Evolutionary conservation across 2,797 vertebrate species (phyloP).

Genomic region (Meriones psammophilus): DNA sequence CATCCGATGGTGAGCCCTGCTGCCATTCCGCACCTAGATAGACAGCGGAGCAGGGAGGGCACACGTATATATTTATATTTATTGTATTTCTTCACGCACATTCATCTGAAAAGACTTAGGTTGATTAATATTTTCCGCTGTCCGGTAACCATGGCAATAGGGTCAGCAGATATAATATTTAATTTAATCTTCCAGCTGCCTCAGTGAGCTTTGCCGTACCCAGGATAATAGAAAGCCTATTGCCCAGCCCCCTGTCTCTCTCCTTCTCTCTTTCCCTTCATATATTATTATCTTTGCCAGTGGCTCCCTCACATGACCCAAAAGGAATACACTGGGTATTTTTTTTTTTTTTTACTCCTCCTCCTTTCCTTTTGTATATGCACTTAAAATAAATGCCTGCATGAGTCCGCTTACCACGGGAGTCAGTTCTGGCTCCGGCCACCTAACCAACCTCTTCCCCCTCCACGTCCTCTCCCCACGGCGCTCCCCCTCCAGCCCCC

Average conservation of each 20-base stretch:
- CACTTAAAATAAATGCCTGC: slow-evolving; percentile 79
- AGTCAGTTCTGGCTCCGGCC: slow-evolving; percentile 79
- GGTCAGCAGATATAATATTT: slow-evolving; percentile 99
- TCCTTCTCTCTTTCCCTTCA: slow-evolving; percentile 87
- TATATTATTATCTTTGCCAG: slow-evolving; percentile 89
- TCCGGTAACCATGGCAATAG: slow-evolving; percentile 99
- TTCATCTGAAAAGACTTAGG: slow-evolving; percentile 92
- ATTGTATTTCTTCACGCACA: slow-evolving; percentile 88
- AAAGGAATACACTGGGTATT: slow-evolving; percentile 86
- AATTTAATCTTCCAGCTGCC: slow-evolving; percentile 99
- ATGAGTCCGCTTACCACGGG: slow-evolving; percentile 63
- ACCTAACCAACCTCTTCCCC: slow-evolving; percentile 66
- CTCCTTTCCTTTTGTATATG: slow-evolving; percentile 80
- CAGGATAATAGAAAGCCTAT: slow-evolving; percentile 96
- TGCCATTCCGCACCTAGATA: slow-evolving; percentile 83
- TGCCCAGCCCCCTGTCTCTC: slow-evolving; percentile 84
- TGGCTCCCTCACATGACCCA: slow-evolving; percentile 89
- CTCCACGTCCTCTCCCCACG: slow-evolving; percentile 66
- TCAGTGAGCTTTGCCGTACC: slow-evolving; percentile 97
- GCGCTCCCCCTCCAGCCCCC: slow-evolving; percentile 62
- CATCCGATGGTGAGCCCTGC: slow-evolving; percentile 79
- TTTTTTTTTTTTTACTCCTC: not conserved
- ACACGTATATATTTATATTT: slow-evolving; percentile 90
- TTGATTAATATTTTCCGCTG: slow-evolving; percentile 99
- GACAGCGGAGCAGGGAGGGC: slow-evolving; percentile 80